phyloP scores from a whole-genome alignment of 2,888 invertebrate species.

The Papilio elwesi region DNA sequence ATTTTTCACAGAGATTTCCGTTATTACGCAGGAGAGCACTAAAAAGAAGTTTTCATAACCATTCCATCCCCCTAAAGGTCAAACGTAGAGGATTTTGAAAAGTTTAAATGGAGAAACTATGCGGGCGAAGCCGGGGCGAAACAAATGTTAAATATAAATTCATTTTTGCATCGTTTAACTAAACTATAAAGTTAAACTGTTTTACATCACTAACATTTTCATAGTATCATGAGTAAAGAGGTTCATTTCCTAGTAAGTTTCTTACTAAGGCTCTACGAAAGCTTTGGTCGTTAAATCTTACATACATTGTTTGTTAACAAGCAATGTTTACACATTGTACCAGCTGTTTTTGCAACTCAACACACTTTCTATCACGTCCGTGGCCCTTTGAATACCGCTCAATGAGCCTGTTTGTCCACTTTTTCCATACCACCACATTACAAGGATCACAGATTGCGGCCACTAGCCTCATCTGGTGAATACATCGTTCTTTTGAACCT shows the following conservation, averaged over 20 bases:
- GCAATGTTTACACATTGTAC: conserved; percentile 28
- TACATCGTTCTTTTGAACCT: conserved; percentile 26
- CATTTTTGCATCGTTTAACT: background rate
- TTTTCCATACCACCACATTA: conserved; percentile 13
- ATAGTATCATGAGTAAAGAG: conserved; percentile 20
- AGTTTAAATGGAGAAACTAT: too few species aligned
- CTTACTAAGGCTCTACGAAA: conserved; percentile 20
- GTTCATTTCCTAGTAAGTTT: conserved; percentile 19
- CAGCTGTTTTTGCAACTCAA: conserved; percentile 33
- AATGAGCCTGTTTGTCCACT: conserved; percentile 29
- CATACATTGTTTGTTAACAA: conserved; percentile 33
- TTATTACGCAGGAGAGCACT: too few species aligned
- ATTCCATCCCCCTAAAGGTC: too few species aligned
- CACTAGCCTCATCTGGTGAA: conserved; percentile 16
- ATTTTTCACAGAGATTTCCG: too few species aligned
- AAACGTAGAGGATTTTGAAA: too few species aligned
- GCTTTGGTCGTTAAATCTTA: conserved; percentile 19
- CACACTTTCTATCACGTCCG: conserved; percentile 38
- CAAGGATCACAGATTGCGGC: conserved; percentile 18
- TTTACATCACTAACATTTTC: conserved; percentile 7
- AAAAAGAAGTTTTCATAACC: too few species aligned
- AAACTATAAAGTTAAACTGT: conserved; percentile 12
- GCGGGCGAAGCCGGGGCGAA: too few species aligned
- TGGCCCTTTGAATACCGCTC: conserved; percentile 38
- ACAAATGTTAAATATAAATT: too few species aligned